These are phyloP conservation scores for Drosophila picticornis DNA, from an alignment of 2,888 invertebrate species.

Conservation along the genomic window DNA sequence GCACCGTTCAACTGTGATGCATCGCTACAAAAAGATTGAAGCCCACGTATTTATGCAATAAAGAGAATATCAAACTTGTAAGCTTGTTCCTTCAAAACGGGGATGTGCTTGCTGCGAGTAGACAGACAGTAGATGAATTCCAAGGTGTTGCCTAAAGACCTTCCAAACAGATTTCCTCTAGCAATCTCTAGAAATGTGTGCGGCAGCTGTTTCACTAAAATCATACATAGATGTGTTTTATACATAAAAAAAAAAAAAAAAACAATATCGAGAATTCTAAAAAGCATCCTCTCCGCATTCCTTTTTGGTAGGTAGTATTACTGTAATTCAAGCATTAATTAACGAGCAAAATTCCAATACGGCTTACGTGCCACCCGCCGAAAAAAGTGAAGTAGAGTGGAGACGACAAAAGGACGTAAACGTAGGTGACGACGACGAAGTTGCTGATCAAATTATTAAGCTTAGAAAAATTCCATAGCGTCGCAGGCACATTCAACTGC, in stretches of 20 bases:
- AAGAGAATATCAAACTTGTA: conserved; percentile 61
- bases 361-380: conserved; percentile 60
- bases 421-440: conserved; percentile 13
- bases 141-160: conserved; percentile 29
- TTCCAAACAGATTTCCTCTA: conserved; percentile 26
- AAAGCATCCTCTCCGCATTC: conserved; percentile 19
- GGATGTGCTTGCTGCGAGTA: conserved; percentile 5
- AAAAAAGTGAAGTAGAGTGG: conserved; percentile 20
- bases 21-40: conserved; percentile 68
- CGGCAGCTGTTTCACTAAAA: conserved; percentile 63
- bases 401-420: conserved; percentile 32
- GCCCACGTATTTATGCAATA: conserved; percentile 53
- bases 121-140: conserved; percentile 19
- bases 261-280: conserved; percentile 3
- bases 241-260: conserved; percentile 24
- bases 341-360: conserved; percentile 52
- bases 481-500: conserved; percentile 46
- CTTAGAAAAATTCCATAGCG: conserved; percentile 30
- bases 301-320: conserved; percentile 20
- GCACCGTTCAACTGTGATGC: conserved; percentile 76
- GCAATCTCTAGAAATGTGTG: conserved; percentile 51
- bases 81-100: conserved; percentile 51
- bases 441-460: conserved; percentile 14
- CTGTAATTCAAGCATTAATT: conserved; percentile 66
- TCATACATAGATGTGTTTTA: conserved; percentile 18